Base-by-base conservation (phyloP, 1,140 invertebrate species). In the Lerema accius region DNA sequence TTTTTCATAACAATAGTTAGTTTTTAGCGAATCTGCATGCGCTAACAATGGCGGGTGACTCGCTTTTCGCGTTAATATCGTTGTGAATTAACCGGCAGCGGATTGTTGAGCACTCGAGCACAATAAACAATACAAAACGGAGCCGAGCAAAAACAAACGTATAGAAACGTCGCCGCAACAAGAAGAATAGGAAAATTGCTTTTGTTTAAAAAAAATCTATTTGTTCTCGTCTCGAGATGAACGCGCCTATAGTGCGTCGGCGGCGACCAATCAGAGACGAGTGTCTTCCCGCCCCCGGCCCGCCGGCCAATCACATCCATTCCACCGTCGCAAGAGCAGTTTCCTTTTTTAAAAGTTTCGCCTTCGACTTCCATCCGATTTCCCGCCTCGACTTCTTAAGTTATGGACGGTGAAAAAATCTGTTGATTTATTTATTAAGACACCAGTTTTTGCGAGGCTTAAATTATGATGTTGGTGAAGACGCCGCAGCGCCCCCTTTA, bases 111-210 rank as follows among this genome's bases (percentile, higher is more conserved):
- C 63, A 74, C 75, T 74, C 77, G 67, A 68, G 63, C 72, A 86
- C 83, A 85, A 85, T 88, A 86, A 90, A 90, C 87, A 90, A 88
- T 88, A 86, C 84, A 86, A 86, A 89, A 87, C 81, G 79, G 76
- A 69, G 68, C 61, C 66, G 69, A 80, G 76, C 82, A 88, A 90
- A 90, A 88, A 86, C 83, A 79, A 86, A 84, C 84, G 53, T 83
- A 85, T 82, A 81, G 69, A 81, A 87, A 88, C 82, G 67, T 78
- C 75, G 72, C 67, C 64, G 62, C 84, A 90, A 90, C 84, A 90
- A 88, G 87, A 89, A 89, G 79, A 88, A 88, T 90, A 88, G 87
- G 87, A 90, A 90, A 90, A 90, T 90, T 89, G 82, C 85, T 89
- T 89, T 87, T 85, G 83, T 85, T 86, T 84, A 85, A 85, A 89